Evolutionary conservation across 2,888 invertebrate species (phyloP), one percentile per base, ranked within the genome.

Genomic region (Cantharis rustica): DNA sequence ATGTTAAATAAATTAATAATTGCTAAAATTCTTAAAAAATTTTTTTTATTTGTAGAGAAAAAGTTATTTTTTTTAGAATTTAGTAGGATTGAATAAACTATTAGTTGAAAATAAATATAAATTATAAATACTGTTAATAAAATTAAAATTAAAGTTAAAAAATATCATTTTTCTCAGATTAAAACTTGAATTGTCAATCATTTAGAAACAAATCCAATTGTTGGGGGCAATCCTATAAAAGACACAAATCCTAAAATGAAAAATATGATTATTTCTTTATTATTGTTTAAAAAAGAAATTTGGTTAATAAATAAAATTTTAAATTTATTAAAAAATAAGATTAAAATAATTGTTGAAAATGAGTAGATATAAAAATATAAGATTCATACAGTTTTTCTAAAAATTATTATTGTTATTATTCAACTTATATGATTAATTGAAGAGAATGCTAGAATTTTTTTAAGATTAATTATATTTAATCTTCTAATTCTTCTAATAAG

Each of bases 401-500:
- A 69, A 62, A 84, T 63, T 78, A 84, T 82, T 72, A 81, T 62
- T 26, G 79, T 63, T 47, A 85, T 64, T 84, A 86, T 86, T 84
- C 92, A 93, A 0, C 91, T 89, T 87, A 92, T 85, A 85, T 93
- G 92, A 86, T 91, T 92, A 88, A 93, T 91, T 0, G 92, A 92
- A 0, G 92, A 93, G 85, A 89, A 92, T 63, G 90, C 87, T 89
- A 92, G 85, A 86, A 92, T 86, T 90, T 91, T 90, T 81, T 91
- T 91, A 75, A 85, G 10, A 61, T 84, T 85, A 16, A 79, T 81
- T 84, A 85, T 85, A 69, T 86, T 86, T 69, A 92, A 81, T 5
- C 90, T 82, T 88, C 87, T 77, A 92, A 82, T 23, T 73, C 90
- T 87, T 61, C 92, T 90, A 82, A 91, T 84, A 80, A 90, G 80